A percentile compares a stretch with the other conserved stretches of the same genome.
Conservation (phyloP, 2,797 vertebrate genomes). For the Scyliorhinus canicula region DNA sequence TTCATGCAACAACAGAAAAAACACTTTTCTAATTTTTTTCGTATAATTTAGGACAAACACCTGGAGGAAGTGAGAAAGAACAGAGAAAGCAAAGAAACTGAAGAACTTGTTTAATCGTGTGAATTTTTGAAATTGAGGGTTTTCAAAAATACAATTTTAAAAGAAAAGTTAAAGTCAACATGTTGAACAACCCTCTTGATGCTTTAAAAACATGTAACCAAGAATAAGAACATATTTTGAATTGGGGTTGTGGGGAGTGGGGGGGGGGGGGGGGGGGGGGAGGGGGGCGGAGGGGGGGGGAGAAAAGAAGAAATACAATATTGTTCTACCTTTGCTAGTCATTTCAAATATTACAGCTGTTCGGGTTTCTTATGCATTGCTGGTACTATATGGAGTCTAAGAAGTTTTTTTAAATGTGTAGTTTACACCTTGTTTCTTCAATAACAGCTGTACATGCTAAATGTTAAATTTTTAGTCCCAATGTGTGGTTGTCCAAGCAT, state of each 20-base stretch:
- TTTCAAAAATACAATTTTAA: not conserved
- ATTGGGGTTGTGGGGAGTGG: not conserved
- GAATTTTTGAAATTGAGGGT: not conserved
- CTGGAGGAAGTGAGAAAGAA: slow-evolving; percentile 36
- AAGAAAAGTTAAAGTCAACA: not conserved
- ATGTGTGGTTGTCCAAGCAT: not conserved
- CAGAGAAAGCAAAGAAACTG: slow-evolving; percentile 20
- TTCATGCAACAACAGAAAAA: not conserved
- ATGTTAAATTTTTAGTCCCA: not conserved
- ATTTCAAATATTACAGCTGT: not conserved
- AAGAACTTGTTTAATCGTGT: slow-evolving; percentile 16
- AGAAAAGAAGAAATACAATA: not conserved
- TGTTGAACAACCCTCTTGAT: not conserved
- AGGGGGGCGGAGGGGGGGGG: no score
- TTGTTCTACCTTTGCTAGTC: not conserved
- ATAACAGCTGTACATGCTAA: not conserved
- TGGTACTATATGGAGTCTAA: not conserved
- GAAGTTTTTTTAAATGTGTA: not conserved
- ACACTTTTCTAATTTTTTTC: not conserved
- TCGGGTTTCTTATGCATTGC: slow-evolving; percentile 25
- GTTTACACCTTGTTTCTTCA: not conserved
- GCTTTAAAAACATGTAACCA: not conserved
- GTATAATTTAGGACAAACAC: slow-evolving; percentile 32
- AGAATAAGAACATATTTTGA: not conserved
- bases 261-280: not conserved